Conservation (phyloP, 2,888 invertebrate species). For the Athripsodes cinereus region DNA sequence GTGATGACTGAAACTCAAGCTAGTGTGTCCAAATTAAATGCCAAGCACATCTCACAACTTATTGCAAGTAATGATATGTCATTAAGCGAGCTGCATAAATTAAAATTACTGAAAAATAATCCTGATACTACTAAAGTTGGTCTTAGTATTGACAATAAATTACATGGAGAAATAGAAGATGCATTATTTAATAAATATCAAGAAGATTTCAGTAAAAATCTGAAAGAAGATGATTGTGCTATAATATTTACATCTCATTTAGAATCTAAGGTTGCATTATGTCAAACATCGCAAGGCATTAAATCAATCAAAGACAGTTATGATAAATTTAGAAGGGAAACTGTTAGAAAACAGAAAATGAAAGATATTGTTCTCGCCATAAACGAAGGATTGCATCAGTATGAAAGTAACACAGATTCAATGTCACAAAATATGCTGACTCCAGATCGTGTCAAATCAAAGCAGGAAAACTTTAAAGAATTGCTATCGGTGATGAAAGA, state of each 20-base stretch:
- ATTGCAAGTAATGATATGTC: conserved; percentile 52
- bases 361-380: conserved; percentile 46
- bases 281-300: conserved; percentile 38
- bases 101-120: conserved; percentile 37
- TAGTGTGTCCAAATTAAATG: conserved; percentile 59
- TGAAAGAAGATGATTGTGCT: conserved; percentile 46
- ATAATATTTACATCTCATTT: conserved; percentile 40
- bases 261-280: conserved; percentile 37
- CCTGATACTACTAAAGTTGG: conserved; percentile 31
- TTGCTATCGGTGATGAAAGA: not conserved
- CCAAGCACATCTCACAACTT: conserved; percentile 60
- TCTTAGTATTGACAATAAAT: conserved; percentile 43
- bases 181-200: conserved; percentile 38
- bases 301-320: conserved; percentile 46
- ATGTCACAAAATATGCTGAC: not conserved
- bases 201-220: conserved; percentile 29
- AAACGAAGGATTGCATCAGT: conserved; percentile 40
- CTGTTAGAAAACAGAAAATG: conserved; percentile 44
- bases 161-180: conserved; percentile 42
- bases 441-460: not conserved
- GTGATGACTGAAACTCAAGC: conserved; percentile 59
- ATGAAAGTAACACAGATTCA: not conserved
- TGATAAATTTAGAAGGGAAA: conserved; percentile 46
- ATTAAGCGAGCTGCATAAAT: conserved; percentile 53
- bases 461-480: not conserved